Percentiles rank a stretch among this genome's conserved stretches.
Conservation (phyloP, 2,113 vertebrate genomes). For the Chlamydotis undulata region DNA sequence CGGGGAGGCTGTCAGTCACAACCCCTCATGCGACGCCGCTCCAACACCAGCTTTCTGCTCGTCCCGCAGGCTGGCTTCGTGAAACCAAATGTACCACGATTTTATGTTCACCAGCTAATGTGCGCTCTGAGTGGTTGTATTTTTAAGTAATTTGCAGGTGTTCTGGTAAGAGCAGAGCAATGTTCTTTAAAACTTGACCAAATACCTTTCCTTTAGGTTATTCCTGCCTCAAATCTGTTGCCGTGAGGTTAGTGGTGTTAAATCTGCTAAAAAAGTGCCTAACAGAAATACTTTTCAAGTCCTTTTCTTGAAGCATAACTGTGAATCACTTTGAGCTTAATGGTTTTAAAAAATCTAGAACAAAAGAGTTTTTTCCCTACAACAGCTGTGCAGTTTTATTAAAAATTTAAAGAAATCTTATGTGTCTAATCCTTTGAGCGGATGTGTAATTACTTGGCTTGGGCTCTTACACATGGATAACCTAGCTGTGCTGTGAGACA, state of each 20-base stretch:
- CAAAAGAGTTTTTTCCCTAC: conserved; percentile 68
- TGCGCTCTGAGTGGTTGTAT: accelerated
- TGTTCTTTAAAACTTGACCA: neutral
- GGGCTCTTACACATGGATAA: conserved; percentile 72
- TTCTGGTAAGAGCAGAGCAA: neutral
- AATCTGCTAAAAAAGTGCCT: conserved; percentile 24
- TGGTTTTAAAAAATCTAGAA: conserved; percentile 68
- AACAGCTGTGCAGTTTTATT: conserved; percentile 78
- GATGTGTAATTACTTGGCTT: conserved; percentile 76
- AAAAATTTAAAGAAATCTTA: conserved; percentile 79
- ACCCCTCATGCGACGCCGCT: accelerated
- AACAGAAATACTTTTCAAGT: conserved; percentile 60
- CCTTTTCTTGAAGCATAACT: conserved; percentile 56
- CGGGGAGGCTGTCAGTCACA: accelerated
- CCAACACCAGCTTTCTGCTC: accelerated
- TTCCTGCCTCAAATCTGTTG: neutral
- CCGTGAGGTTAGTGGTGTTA: conserved; percentile 13
- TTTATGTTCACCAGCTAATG: neutral
- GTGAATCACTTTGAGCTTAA: conserved; percentile 66
- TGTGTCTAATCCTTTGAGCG: conserved; percentile 74
- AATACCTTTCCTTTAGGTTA: conserved; percentile 6
- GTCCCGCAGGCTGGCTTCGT: neutral
- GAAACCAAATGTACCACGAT: accelerated
- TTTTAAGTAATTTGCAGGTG: neutral
- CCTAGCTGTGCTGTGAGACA: conserved; percentile 64